These are phyloP conservation scores for Jaculus jaculus DNA, from an alignment of 2,113 vertebrate species.

Conservation along the genomic window DNA sequence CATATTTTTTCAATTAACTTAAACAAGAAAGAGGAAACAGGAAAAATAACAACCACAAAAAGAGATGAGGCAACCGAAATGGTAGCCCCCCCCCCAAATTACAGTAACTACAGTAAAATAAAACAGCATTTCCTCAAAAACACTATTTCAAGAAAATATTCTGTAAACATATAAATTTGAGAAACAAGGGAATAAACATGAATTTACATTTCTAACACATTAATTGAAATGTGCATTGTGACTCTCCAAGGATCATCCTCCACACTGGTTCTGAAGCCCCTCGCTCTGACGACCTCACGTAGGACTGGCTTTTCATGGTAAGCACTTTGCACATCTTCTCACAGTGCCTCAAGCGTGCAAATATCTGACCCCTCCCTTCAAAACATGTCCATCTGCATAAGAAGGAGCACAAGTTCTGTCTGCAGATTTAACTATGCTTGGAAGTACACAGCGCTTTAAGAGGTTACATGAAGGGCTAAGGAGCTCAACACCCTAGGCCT, in stretches of 20 bases:
- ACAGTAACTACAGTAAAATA: background rate
- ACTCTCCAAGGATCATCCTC: background rate
- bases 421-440: background rate
- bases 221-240: no score
- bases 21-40: background rate
- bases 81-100: background rate
- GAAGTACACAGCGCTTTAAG: background rate
- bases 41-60: background rate
- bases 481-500: no score
- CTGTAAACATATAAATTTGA: background rate
- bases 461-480: no score
- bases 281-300: background rate
- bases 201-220: background rate
- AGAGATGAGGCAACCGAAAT: background rate
- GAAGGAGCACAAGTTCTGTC: background rate
- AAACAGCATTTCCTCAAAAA: background rate
- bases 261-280: background rate
- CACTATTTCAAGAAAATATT: background rate
- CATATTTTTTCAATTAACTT: background rate
- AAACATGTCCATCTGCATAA: conserved; percentile 30
- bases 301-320: background rate
- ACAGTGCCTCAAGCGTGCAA: background rate
- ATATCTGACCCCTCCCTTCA: background rate
- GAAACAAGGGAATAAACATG: background rate
- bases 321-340: background rate